Evolutionary conservation across 2,113 vertebrate species (phyloP), one percentile per base, ranked within the genome.

Genomic region (Trogon surrucura): DNA sequence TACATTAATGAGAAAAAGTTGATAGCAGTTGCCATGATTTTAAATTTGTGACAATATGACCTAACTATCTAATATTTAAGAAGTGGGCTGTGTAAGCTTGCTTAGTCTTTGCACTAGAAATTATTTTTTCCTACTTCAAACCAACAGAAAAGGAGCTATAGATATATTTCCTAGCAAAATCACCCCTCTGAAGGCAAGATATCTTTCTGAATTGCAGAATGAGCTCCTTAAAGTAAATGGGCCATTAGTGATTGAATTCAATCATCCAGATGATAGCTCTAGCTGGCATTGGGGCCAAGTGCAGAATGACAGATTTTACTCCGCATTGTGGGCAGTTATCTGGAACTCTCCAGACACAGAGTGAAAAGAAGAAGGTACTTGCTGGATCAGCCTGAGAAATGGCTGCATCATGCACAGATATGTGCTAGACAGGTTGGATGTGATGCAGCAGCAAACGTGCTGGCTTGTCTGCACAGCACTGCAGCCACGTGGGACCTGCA

Each of bases 161-260:
- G n/a, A 89, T 67, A 61, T 27, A 64, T 54, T 87, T 53, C 30
- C 45, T 54, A 41, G 38, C 19, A 94, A 93, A 95, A 85, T 60
- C 50, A 41, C 29, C 30, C 50, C 50, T 93, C 6, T 75, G 92
- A 91, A 96, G 65, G 57, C 34, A 95, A 89, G 80, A 91, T 64
- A 61, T 20, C 65, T 71, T 94, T 65, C 80, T 71, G 85, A 88
- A 88, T 78, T 93, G 69, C 85, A 94, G 85, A 93, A 95, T 54
- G 90, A 80, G 45, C 45, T 93, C 57, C 77, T 95, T 90, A 88
- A 90, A 80, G 51, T 71, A 95, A 96, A 92, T 86, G 71, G 80
- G 38, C 85, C 82, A 90, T 93, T 93, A 97, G 90, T 88, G 75
- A 79, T 74, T 78, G 92, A 95, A 88, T 95, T 96, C 88, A 86